phyloP scores from a whole-genome alignment of 37 sponge, comb jelly and placozoan genomes.

The Theonella swinhoei region DNA sequence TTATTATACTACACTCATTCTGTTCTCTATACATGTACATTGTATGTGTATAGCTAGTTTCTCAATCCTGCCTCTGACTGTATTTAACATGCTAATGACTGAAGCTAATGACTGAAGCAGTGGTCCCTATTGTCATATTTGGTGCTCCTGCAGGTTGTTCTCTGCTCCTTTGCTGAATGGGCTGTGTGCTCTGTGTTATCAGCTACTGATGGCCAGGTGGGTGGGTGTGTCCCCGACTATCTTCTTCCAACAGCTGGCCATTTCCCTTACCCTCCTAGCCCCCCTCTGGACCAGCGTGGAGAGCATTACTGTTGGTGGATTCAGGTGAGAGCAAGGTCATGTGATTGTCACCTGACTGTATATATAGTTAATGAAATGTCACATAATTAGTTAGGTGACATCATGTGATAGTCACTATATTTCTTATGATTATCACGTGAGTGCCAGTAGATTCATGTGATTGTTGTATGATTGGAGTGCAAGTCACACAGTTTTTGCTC shows the following conservation, averaged over 20 bases:
- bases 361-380: too few species aligned
- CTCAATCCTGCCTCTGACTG: background rate
- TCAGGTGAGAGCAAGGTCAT: conserved; percentile 22
- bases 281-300: conserved; percentile 13
- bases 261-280: conserved; percentile 15
- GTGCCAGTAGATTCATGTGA: too few species aligned
- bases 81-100: background rate
- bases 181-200: conserved; percentile 43
- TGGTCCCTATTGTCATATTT: too few species aligned
- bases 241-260: conserved; percentile 27
- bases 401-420: too few species aligned
- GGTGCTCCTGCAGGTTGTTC: background rate
- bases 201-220: conserved; percentile 5
- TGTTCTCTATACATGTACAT: background rate
- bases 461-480: too few species aligned
- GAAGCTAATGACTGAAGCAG: too few species aligned
- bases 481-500: background rate
- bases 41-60: background rate
- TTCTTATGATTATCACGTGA: too few species aligned
- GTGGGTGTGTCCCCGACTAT: background rate
- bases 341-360: too few species aligned
- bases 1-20: background rate
- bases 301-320: conserved; percentile 3
- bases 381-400: too few species aligned
- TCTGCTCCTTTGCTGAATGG: background rate